Base-by-base conservation (phyloP, 2,888 invertebrate genomes). In the Achlya flavicornis region DNA sequence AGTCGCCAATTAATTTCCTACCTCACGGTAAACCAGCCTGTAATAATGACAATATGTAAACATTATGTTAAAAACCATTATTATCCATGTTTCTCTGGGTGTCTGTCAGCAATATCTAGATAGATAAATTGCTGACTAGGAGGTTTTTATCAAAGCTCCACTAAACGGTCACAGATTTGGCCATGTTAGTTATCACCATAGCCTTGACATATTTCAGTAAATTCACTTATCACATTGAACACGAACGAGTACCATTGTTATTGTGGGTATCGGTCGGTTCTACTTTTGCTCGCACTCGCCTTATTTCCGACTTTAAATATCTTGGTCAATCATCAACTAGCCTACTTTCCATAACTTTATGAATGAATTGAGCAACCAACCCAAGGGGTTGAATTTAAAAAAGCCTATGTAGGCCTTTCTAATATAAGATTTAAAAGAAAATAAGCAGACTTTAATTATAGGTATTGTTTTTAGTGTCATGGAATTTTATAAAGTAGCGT, bases 81-180 rank as follows among this genome's bases (percentile, higher is more conserved):
- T 53, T 53, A 53, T 53, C 53, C 53, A 19, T 53, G 53, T n/a
- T 53, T 53, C 48, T 46, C 6, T 16, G 3, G n/a, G 14, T n/a
- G n/a, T 2, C 19, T 53, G 53, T 53, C 19, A 53, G 19, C 53
- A 53, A 53, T 53, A 53, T 53, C 53, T 53, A 53, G 10, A 19
- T 19, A 53, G 53, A 53, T 53, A 53, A 53, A 53, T 53, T 53
- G 53, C 53, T 19, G n/a, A 53, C 53, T 16, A 19, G 53, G 53
- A 53, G 53, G 53, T 53, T 53, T 46, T 53, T 19, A 53, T 53
- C 53, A 19, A 53, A 53, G 19, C 53, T 53, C 53, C 53, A 19
- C 19, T 10, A 19, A 48, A 16, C 48, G 48, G n/a, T n/a, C 7
- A 16, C 48, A 48, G 48, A 19, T 53, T 10, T 53, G 53, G 53